Conservation (phyloP, 1,140 invertebrate genomes). For the Argopecten irradians region DNA sequence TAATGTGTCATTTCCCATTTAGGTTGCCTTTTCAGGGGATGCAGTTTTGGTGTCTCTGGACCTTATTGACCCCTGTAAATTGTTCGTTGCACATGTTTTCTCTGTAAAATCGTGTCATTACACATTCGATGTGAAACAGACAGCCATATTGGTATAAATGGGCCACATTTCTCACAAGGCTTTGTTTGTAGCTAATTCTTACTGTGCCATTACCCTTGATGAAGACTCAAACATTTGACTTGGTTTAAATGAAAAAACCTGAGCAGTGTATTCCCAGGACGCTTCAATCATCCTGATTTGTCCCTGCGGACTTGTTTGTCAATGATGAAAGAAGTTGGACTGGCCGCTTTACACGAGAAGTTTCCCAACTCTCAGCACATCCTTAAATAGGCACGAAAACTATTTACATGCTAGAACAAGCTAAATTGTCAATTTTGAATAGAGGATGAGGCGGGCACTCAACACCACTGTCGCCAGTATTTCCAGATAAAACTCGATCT, state of each 20-base stretch:
- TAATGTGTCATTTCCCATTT: not conserved
- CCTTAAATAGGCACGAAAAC: not conserved
- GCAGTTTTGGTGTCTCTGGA: not conserved
- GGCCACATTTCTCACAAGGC: not conserved
- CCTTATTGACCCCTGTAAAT: not conserved
- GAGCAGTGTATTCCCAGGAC: not conserved
- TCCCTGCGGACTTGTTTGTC: not conserved
- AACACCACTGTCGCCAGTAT: not conserved
- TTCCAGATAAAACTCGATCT: conserved; percentile 1
- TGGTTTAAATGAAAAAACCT: not conserved
- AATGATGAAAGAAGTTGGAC: not conserved
- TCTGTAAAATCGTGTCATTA: not conserved
- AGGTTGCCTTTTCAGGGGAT: not conserved
- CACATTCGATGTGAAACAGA: not conserved
- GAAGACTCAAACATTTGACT: not conserved
- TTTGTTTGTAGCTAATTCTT: conserved; percentile 11
- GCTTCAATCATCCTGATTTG: not conserved
- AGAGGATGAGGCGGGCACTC: not conserved
- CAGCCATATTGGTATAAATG: conserved; percentile 7
- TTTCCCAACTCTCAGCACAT: not conserved
- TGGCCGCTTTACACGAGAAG: not conserved
- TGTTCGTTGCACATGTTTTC: not conserved
- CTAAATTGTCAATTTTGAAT: not conserved
- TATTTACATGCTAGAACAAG: not conserved
- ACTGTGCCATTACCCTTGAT: not conserved